A percentile compares a stretch with the other conserved stretches of the same genome.
Evolutionary conservation across 53 echinoderm and acorn worm genomes (phyloP).

Genomic region (Mesocentrotus franciscanus): DNA sequence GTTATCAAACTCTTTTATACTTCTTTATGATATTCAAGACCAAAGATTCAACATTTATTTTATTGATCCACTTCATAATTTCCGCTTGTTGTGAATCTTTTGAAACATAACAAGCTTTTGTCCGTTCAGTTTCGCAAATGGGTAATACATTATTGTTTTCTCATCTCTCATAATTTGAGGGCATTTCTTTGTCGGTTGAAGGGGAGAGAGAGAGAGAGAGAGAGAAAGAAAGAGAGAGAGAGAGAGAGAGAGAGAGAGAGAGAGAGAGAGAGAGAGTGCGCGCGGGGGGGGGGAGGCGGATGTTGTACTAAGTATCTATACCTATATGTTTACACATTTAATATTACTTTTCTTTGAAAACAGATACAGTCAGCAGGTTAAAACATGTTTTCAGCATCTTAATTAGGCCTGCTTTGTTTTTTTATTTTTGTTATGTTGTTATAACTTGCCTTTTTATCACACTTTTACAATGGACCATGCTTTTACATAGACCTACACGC

Average conservation of each 20-base stretch:
- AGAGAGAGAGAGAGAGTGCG: conserved; percentile 1
- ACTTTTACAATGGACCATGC: too few relatives aligned
- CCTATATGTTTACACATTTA: too few relatives aligned
- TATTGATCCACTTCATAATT: not conserved
- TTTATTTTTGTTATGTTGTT: too few relatives aligned
- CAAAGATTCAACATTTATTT: not conserved
- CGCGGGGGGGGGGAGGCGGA: too few relatives aligned
- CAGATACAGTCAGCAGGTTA: too few relatives aligned
- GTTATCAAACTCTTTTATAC: not conserved
- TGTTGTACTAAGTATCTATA: too few relatives aligned
- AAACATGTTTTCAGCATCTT: too few relatives aligned
- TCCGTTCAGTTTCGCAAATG: not conserved
- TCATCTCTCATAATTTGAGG: not conserved
- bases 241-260: conserved; percentile 4
- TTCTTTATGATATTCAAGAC: not conserved
- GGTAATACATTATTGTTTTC: not conserved
- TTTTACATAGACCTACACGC: too few relatives aligned
- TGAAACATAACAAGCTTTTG: not conserved
- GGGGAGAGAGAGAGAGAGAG: conserved; percentile 23
- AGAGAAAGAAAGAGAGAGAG: not conserved
- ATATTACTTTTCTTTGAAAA: too few relatives aligned
- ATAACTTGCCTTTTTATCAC: too few relatives aligned
- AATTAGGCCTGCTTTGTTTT: too few relatives aligned
- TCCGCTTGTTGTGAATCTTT: not conserved
- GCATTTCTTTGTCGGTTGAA: not conserved